These are phyloP conservation scores for Anthoscopus minutus DNA, from an alignment of 2,113 vertebrate species.

Conservation along the genomic window DNA sequence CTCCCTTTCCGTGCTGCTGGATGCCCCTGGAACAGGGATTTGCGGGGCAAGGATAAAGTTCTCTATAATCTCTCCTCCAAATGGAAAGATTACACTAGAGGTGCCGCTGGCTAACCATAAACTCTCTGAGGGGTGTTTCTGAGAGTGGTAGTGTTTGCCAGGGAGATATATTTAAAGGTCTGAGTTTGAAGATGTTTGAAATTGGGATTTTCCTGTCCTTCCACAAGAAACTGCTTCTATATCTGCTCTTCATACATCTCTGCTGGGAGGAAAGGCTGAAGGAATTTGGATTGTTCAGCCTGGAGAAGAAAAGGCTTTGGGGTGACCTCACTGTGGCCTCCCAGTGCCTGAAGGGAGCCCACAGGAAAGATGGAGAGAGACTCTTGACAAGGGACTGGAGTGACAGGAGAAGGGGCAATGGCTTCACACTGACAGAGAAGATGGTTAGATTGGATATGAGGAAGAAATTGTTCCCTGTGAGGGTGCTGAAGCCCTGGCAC, in stretches of 20 bases:
- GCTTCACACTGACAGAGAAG: fast-evolving
- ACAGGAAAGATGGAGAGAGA: background rate
- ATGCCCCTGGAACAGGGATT: background rate
- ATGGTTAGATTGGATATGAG: fast-evolving
- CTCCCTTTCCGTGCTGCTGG: background rate
- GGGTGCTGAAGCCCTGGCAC: fast-evolving
- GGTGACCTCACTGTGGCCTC: background rate
- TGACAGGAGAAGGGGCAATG: background rate
- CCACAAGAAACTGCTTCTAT: background rate
- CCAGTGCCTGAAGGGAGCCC: background rate
- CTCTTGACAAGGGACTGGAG: background rate
- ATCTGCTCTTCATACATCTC: background rate
- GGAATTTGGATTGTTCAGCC: background rate
- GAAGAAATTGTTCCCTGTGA: background rate
- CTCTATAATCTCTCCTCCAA: background rate
- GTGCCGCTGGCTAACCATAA: background rate
- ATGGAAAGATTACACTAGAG: background rate
- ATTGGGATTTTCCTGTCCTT: background rate
- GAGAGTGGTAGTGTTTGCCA: background rate
- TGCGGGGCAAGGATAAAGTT: background rate
- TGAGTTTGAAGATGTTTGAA: background rate
- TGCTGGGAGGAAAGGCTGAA: background rate
- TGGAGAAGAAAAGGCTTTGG: background rate
- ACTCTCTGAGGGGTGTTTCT: background rate
- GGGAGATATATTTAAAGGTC: background rate